Conservation (phyloP, 2,888 invertebrate species). For the Limnephilus lunatus region DNA sequence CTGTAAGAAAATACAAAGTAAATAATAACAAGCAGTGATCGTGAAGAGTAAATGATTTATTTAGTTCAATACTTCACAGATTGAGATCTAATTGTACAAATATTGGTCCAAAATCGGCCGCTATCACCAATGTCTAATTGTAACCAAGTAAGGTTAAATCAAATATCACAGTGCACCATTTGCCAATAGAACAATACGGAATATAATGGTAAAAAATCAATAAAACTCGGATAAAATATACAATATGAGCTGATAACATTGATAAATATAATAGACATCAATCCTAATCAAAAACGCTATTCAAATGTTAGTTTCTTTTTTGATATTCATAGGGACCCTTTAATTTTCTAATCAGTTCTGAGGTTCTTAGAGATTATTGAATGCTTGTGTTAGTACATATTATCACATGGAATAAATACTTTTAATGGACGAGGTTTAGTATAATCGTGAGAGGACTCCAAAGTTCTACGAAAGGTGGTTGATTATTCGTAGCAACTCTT, state of each 20-base stretch:
- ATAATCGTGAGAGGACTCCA: neutral
- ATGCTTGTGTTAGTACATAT: slow-evolving; percentile 37
- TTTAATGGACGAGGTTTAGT: neutral
- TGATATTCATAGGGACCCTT: slow-evolving; percentile 37
- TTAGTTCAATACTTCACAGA: slow-evolving; percentile 54
- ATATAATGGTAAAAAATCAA: slow-evolving; percentile 47
- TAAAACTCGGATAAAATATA: slow-evolving; percentile 54
- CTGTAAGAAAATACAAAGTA: neutral
- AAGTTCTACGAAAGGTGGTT: neutral
- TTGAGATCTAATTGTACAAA: slow-evolving; percentile 60
- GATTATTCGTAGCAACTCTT: neutral
- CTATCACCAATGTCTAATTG: slow-evolving; percentile 52
- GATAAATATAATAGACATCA: slow-evolving; percentile 45
- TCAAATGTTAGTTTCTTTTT: slow-evolving; percentile 30
- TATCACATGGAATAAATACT: slow-evolving; percentile 19
- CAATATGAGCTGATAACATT: slow-evolving; percentile 42
- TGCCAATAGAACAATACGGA: slow-evolving; percentile 49
- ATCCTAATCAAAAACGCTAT: slow-evolving; percentile 33
- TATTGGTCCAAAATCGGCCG: slow-evolving; percentile 56
- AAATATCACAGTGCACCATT: slow-evolving; percentile 59
- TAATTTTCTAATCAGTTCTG: slow-evolving; percentile 40
- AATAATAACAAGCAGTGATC: slow-evolving; percentile 53
- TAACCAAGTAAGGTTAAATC: slow-evolving; percentile 52
- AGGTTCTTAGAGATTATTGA: slow-evolving; percentile 34
- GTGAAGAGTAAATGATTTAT: slow-evolving; percentile 62